phyloP scores from a whole-genome alignment of 2,797 vertebrate genomes.

The Myripristis murdjan region DNA sequence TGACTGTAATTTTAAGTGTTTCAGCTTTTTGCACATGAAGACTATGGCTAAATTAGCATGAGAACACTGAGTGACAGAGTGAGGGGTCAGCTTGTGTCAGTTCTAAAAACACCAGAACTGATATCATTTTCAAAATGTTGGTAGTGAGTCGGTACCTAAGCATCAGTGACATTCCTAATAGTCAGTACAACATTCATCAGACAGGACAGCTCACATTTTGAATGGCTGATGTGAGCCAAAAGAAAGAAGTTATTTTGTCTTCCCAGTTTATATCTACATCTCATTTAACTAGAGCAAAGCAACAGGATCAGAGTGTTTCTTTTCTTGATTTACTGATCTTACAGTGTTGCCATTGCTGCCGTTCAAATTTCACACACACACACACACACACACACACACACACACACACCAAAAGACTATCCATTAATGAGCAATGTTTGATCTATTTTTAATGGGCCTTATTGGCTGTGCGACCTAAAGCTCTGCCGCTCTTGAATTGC shows the following conservation, averaged over 20 bases:
- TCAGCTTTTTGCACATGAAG: no score
- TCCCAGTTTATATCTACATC: neutral
- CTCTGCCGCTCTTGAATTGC: neutral
- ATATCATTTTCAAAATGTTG: no score
- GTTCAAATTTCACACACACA: conserved; percentile 24
- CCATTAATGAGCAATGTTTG: conserved; percentile 31
- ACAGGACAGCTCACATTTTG: neutral
- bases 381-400: conserved; percentile 3
- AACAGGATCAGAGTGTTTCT: conserved; percentile 26
- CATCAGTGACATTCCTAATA: no score
- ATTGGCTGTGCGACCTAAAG: conserved; percentile 1
- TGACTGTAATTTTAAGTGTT: no score
- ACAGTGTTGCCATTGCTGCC: conserved; percentile 13
- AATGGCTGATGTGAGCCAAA: neutral
- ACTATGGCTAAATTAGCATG: no score
- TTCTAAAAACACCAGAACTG: no score
- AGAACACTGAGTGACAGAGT: no score
- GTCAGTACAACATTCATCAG: no score
- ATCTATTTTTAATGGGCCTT: conserved; percentile 47
- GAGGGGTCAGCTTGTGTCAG: no score
- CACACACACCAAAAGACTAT: conserved; percentile 7
- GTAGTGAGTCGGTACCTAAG: no score
- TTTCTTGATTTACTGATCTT: conserved; percentile 11
- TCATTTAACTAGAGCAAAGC: neutral
- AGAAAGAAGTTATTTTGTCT: neutral